phyloP scores from a whole-genome alignment of 1,140 invertebrate species.

The Panagrolaimus sp. region DNA sequence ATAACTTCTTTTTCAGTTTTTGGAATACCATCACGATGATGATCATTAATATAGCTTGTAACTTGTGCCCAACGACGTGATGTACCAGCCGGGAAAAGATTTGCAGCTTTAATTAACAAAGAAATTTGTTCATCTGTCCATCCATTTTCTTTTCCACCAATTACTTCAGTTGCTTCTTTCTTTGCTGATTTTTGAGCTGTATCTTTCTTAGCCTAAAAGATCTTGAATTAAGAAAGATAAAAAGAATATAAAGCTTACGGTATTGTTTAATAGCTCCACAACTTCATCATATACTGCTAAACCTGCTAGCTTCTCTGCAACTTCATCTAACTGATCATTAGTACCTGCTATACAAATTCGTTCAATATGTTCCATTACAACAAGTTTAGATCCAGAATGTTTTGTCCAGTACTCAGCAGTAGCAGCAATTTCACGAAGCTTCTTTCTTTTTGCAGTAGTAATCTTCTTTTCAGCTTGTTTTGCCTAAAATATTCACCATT shows the following conservation, averaged over 20 bases:
- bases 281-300: slow-evolving; percentile 29
- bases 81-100: slow-evolving; percentile 38
- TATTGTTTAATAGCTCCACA: slow-evolving; percentile 13
- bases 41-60: slow-evolving; percentile 37
- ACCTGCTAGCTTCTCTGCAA: slow-evolving; percentile 23
- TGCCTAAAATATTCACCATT: too few species aligned
- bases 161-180: background rate
- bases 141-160: background rate
- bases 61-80: slow-evolving; percentile 33
- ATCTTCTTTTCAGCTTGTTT: slow-evolving; percentile 28
- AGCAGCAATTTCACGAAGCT: slow-evolving; percentile 31
- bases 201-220: slow-evolving; percentile 2
- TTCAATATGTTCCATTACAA: slow-evolving; percentile 37
- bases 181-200: background rate
- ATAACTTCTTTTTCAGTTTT: slow-evolving; percentile 46
- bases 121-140: slow-evolving; percentile 39
- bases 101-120: slow-evolving; percentile 40
- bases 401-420: slow-evolving; percentile 39
- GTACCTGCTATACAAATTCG: slow-evolving; percentile 29
- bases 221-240: background rate
- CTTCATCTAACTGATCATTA: slow-evolving; percentile 29
- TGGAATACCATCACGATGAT: slow-evolving; percentile 15
- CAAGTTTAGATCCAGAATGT: slow-evolving; percentile 12
- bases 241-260: slow-evolving; percentile 15
- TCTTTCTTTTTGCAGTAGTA: slow-evolving; percentile 28